Evolutionary conservation across 2,797 vertebrate species (phyloP).

Genomic region (Halcyon chelicuti): DNA sequence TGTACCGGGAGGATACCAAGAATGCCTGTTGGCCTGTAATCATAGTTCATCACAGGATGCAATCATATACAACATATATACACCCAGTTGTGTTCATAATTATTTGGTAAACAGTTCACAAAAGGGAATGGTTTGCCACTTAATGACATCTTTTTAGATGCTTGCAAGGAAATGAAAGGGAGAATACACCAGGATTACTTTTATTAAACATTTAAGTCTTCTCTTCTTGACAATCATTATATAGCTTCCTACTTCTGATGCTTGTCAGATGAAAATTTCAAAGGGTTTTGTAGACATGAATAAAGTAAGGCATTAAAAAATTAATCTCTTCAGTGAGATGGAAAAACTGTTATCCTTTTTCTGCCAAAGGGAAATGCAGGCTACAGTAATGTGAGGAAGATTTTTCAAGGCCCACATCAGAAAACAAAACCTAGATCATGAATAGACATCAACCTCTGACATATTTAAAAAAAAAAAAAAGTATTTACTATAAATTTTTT

Average conservation of each 20-base stretch:
- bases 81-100: conserved; percentile 23
- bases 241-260: background rate
- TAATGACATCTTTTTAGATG: conserved; percentile 20
- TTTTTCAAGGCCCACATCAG: background rate
- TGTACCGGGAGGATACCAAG: background rate
- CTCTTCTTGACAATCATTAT: background rate
- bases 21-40: conserved; percentile 36
- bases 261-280: background rate
- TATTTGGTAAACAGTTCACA: background rate
- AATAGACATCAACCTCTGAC: background rate
- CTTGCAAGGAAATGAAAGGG: conserved; percentile 27
- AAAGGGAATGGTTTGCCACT: background rate
- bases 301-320: background rate
- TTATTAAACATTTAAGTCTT: background rate
- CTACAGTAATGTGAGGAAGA: background rate
- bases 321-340: background rate
- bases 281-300: background rate
- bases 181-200: background rate
- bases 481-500: background rate
- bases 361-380: background rate
- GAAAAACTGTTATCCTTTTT: background rate
- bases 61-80: background rate
- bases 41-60: background rate
- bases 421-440: background rate
- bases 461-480: fast-evolving